These are phyloP conservation scores for Heterodera filipjevi DNA, from an alignment of 2,888 invertebrate genomes.

Conservation along the genomic window DNA sequence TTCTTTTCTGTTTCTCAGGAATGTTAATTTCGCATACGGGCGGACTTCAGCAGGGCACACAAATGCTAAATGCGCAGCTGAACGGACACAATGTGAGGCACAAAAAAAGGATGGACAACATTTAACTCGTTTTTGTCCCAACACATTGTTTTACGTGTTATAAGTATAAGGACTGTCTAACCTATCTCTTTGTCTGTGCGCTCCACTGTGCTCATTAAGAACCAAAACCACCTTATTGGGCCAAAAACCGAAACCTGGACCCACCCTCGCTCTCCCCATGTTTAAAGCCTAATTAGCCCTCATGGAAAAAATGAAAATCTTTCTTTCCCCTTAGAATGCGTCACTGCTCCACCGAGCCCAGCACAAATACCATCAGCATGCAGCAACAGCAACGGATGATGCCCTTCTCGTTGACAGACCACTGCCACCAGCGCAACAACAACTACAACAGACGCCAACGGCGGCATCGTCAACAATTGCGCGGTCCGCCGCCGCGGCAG, in stretches of 20 bases:
- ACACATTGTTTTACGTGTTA: too few relatives aligned
- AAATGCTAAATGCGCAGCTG: conserved; percentile 1
- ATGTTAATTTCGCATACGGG: conserved; percentile 11
- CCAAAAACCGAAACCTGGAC: too few relatives aligned
- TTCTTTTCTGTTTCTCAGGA: not conserved
- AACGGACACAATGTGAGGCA: conserved; percentile 15
- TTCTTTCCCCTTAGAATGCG: conserved; percentile 9
- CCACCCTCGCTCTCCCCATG: too few relatives aligned
- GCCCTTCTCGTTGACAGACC: not conserved
- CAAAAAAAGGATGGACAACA: not conserved
- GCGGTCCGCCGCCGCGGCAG: not conserved
- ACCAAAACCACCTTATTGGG: too few relatives aligned
- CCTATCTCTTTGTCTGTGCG: too few relatives aligned
- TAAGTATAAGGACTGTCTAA: too few relatives aligned
- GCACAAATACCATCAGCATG: not conserved
- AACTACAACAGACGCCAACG: not conserved
- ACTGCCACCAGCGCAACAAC: not conserved
- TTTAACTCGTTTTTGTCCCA: too few relatives aligned
- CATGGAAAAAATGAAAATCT: too few relatives aligned
- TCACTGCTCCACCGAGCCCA: conserved; percentile 20
- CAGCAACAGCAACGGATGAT: not conserved
- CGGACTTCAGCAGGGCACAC: conserved; percentile 5
- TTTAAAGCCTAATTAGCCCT: too few relatives aligned
- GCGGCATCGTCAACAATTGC: not conserved
- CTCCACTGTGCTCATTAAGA: too few relatives aligned